Base-by-base conservation (phyloP, 2,113 vertebrate species). In the cattle (Bos taurus) region DNA sequence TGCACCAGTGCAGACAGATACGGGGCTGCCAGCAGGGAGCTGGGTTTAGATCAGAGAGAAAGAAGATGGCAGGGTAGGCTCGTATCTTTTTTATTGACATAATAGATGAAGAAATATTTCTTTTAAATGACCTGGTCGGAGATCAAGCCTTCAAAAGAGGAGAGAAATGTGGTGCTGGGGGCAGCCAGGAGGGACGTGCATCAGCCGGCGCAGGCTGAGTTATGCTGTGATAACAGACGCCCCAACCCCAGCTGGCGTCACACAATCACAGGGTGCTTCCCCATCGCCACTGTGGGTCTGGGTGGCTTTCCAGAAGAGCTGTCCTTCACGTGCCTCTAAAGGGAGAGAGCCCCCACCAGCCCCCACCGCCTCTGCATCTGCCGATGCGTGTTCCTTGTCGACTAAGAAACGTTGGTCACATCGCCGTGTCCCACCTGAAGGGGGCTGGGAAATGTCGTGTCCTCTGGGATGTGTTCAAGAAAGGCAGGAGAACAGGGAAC, bases 341-440 rank as follows among this genome's bases (percentile, higher is more conserved):
- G 36, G 60, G 26, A 52, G 50, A 85, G 5, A 16, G n/a, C 13
- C 2, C 17, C 6, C 17, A 1, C n/a, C 21, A 30, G 48, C 52
- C 3, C 48, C 25, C 26, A 7, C 16, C 0, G 5, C 16, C 36
- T 23, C 71, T 8, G 11, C 6, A 0, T 25, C 56, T 3, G 12
- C 30, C 77, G n/a, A 9, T 0, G 0, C 2, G 1, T 15, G 0
- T 0, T 14, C 48, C 5, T 40, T 54, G 3, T 4, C 15, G 64
- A 9, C 81, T 9, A 5, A 25, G 71, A 23, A 36, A 13, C 3
- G 2, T 16, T 5, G 11, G 26, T 16, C 77, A 8, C 3, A 0
- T 5, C 16, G 86, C 21, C 2, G 6, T 0, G 11, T 43, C 40
- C 25, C 4, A 12, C 48, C 15, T 28, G 4, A 4, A 30, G 8